Evolutionary conservation across 2,113 vertebrate genomes (phyloP).

Genomic region (Columba janthina): DNA sequence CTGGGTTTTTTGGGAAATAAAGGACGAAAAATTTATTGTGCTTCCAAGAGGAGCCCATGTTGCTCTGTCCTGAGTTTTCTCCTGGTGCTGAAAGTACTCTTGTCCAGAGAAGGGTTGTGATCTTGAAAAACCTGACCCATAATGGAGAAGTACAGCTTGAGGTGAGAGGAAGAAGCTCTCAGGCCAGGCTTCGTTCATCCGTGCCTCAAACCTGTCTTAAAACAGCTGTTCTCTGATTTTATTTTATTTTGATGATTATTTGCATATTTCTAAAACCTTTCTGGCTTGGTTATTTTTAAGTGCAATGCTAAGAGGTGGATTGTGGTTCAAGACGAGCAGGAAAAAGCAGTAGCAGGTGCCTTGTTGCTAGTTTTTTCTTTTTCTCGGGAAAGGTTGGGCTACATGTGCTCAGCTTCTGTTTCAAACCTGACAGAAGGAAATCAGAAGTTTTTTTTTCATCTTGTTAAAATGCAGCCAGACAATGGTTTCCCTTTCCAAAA

Average conservation of each 20-base stretch:
- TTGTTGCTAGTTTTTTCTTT: conserved; percentile 28
- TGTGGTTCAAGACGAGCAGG: not conserved
- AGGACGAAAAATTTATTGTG: not conserved
- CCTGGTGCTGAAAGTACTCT: not conserved
- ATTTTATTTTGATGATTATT: not conserved
- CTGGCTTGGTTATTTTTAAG: not conserved
- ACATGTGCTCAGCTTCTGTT: conserved; percentile 64
- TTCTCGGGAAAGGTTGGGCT: conserved; percentile 41
- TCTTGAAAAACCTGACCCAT: not conserved
- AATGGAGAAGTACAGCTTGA: not conserved
- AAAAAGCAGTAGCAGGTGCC: conserved; percentile 50
- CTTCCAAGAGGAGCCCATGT: accelerated
- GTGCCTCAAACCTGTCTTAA: not conserved
- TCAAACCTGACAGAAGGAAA: conserved; percentile 69
- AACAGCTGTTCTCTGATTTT: not conserved
- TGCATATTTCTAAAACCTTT: not conserved
- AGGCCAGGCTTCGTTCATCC: not conserved
- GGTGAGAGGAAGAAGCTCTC: not conserved
- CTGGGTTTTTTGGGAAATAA: not conserved
- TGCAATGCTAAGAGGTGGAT: not conserved
- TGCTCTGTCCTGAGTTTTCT: not conserved
- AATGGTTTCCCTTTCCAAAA: conserved; percentile 77
- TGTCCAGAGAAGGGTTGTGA: not conserved
- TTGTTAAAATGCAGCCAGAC: conserved; percentile 74
- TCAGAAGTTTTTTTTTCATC: conserved; percentile 55